Conservation (phyloP, 1,140 invertebrate species). For the Pseudomyrmex sp. region DNA sequence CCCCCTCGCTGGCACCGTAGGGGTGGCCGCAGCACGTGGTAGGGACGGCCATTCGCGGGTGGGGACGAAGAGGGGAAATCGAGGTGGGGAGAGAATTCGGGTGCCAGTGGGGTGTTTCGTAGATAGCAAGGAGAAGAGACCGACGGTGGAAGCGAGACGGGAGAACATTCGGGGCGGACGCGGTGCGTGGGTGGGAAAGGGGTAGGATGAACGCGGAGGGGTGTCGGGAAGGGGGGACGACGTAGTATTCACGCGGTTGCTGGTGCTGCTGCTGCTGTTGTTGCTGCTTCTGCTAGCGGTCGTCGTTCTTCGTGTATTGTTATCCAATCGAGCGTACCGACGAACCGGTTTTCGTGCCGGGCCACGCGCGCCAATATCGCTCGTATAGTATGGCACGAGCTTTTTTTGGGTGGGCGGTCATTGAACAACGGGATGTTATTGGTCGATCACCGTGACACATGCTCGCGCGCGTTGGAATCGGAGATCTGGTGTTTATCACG, state of each 20-base stretch:
- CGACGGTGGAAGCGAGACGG: constrained; percentile 63
- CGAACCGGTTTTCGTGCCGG: constrained; percentile 71
- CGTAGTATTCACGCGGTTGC: constrained; percentile 77
- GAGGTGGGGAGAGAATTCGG: constrained; percentile 58
- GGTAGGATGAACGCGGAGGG: constrained; percentile 22
- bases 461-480: constrained; percentile 39
- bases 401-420: constrained; percentile 52
- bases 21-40: constrained; percentile 69
- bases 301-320: constrained; percentile 74
- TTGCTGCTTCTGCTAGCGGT: constrained; percentile 67
- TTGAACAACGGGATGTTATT: constrained; percentile 60
- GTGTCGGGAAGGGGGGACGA: constrained; percentile 26
- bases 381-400: constrained; percentile 36
- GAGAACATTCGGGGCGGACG: constrained; percentile 49
- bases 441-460: constrained; percentile 68
- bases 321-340: constrained; percentile 77
- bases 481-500: constrained; percentile 42
- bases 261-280: constrained; percentile 72
- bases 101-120: constrained; percentile 57
- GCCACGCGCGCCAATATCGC: constrained; percentile 60
- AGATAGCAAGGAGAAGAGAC: constrained; percentile 58
- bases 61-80: constrained; percentile 43
- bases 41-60: constrained; percentile 68
- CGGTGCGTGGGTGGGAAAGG: constrained; percentile 52
- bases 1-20: constrained; percentile 65